phyloP scores from a whole-genome alignment of 2,797 vertebrate species.

The Eutrigla gurnardus region DNA sequence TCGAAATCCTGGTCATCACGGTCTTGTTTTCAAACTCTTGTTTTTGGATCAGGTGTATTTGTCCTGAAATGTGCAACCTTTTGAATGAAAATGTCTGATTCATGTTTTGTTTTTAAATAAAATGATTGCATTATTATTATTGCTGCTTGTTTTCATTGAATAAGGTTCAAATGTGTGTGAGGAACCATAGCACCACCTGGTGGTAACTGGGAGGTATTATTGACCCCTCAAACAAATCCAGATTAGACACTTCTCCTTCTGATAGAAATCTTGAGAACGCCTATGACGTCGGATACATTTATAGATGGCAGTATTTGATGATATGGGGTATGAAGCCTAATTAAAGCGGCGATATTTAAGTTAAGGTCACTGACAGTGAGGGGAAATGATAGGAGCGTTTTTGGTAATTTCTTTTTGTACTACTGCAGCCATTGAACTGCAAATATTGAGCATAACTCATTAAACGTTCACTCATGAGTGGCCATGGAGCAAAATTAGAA shows the following conservation, averaged over 20 bases:
- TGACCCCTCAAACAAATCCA: not conserved
- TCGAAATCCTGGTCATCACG: not conserved
- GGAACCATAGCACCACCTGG: not conserved
- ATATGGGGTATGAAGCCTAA: not conserved
- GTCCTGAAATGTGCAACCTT: not conserved
- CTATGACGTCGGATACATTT: not conserved
- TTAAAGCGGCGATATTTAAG: not conserved
- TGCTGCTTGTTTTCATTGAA: slow-evolving; percentile 1
- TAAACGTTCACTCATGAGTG: not conserved
- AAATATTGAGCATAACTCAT: not conserved
- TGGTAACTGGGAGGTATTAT: not conserved
- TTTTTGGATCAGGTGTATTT: slow-evolving; percentile 8
- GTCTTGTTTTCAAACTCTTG: not conserved
- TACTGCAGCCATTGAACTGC: not conserved
- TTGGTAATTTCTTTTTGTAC: not conserved
- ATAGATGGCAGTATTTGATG: not conserved
- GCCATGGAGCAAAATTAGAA: not conserved
- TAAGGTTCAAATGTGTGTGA: not conserved
- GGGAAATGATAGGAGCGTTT: too few relatives aligned
- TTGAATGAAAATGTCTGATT: slow-evolving; percentile 25
- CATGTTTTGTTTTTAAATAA: not conserved
- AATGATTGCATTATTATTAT: not conserved
- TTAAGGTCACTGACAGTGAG: not conserved
- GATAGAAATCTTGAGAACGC: not conserved
- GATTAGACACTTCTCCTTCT: not conserved